Evolutionary conservation across 2,888 invertebrate genomes (phyloP).

Genomic region (Hyles lineata): DNA sequence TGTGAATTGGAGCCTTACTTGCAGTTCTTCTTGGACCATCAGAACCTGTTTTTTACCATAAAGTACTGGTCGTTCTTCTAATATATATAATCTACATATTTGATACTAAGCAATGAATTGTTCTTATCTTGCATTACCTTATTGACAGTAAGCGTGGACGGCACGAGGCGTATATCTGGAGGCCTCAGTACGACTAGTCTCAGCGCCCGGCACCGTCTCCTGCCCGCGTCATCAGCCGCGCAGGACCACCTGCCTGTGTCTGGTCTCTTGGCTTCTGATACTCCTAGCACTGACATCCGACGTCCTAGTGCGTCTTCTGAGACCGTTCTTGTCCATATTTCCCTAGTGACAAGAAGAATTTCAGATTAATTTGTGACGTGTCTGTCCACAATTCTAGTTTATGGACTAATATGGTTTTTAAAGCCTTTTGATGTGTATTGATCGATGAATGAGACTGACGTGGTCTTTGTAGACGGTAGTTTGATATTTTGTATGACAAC

Average conservation of each 20-base stretch:
- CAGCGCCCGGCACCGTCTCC: constrained; percentile 88
- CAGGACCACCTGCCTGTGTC: constrained; percentile 93
- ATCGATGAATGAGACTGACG: not conserved
- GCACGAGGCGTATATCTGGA: constrained; percentile 88
- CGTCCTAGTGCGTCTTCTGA: constrained; percentile 80
- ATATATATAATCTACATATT: no score
- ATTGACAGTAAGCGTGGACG: constrained; percentile 88
- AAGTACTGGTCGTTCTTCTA: no score
- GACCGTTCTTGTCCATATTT: constrained; percentile 87
- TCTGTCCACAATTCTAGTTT: no score
- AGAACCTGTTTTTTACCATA: no score
- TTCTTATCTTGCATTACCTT: constrained; percentile 88
- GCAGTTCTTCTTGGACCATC: no score
- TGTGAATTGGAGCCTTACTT: no score
- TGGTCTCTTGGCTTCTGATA: constrained; percentile 87
- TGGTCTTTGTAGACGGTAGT: no score
- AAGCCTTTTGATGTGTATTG: not conserved
- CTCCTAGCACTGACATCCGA: constrained; percentile 88
- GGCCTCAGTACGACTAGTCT: constrained; percentile 86
- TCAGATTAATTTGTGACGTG: no score
- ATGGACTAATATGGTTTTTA: no score
- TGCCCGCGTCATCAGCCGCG: constrained; percentile 89
- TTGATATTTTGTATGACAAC: no score
- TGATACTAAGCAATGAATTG: no score
- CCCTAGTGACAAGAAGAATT: constrained; percentile 66